These are phyloP conservation scores for Trichechus manatus DNA, from an alignment of 2,113 vertebrate species.

Conservation along the genomic window DNA sequence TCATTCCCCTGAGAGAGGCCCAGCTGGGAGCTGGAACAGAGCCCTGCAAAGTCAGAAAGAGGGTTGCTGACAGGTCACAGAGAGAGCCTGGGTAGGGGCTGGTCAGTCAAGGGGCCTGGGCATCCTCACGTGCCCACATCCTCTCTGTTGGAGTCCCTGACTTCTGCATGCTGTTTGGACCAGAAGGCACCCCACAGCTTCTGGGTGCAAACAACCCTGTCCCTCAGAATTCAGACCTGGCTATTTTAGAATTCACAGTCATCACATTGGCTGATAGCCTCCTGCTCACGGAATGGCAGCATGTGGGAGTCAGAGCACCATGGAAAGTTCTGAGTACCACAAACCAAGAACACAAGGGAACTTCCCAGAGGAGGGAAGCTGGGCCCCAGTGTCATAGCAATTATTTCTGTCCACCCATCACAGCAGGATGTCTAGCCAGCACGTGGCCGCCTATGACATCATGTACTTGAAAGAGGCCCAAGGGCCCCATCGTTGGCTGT, in stretches of 20 bases:
- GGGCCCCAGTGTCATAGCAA: not conserved
- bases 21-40: not conserved
- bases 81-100: not conserved
- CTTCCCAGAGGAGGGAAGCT: not conserved
- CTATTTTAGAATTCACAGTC: not conserved
- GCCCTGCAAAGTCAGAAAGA: not conserved
- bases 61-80: not conserved
- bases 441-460: not conserved
- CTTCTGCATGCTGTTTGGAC: not conserved
- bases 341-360: not conserved
- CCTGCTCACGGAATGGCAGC: not conserved
- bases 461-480: slow-evolving; percentile 51
- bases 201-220: not conserved
- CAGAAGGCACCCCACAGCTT: not conserved
- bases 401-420: not conserved
- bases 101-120: not conserved
- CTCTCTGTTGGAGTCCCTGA: not conserved
- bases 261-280: not conserved
- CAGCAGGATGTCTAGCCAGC: not conserved
- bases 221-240: not conserved
- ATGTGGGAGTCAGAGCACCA: not conserved
- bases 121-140: not conserved
- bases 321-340: not conserved
- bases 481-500: not conserved
- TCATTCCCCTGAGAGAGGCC: not conserved